Percentiles rank a stretch among this genome's conserved stretches.
Evolutionary conservation across 2,888 invertebrate species (phyloP).

Genomic region (Heliconius aoede): DNA sequence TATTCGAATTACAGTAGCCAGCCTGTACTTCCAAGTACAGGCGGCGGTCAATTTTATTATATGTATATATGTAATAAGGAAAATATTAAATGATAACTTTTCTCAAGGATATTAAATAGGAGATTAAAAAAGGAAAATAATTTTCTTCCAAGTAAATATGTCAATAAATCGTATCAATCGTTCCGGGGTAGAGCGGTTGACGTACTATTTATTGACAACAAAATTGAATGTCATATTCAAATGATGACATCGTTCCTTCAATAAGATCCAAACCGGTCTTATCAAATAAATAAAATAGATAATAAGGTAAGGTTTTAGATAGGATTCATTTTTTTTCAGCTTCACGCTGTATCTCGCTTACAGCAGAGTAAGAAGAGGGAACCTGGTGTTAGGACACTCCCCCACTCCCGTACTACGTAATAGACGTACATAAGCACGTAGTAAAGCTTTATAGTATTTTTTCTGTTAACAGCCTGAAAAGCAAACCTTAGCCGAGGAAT

Average conservation of each 20-base stretch:
- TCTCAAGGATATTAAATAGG: neutral
- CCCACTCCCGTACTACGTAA: too few species aligned
- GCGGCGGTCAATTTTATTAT: too few species aligned
- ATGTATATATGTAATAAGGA: neutral
- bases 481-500: conserved; percentile 74
- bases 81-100: neutral
- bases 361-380: too few species aligned
- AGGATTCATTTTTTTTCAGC: neutral
- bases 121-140: neutral
- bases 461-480: conserved; percentile 66
- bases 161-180: conserved; percentile 2
- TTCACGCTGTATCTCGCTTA: too few species aligned
- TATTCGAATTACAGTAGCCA: too few species aligned
- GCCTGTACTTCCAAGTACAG: too few species aligned
- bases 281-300: neutral
- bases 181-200: neutral
- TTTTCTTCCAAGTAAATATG: neutral
- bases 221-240: conserved; percentile 19
- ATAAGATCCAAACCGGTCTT: neutral
- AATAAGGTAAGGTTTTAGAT: neutral
- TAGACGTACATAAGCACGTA: too few species aligned
- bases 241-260: neutral
- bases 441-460: neutral
- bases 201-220: conserved; percentile 16
- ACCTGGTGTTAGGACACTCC: neutral